Percentiles rank a stretch among this genome's conserved stretches.
These are phyloP conservation scores for Lepidurus couesii DNA, from an alignment of 1,140 invertebrate species.

Conservation along the genomic window DNA sequence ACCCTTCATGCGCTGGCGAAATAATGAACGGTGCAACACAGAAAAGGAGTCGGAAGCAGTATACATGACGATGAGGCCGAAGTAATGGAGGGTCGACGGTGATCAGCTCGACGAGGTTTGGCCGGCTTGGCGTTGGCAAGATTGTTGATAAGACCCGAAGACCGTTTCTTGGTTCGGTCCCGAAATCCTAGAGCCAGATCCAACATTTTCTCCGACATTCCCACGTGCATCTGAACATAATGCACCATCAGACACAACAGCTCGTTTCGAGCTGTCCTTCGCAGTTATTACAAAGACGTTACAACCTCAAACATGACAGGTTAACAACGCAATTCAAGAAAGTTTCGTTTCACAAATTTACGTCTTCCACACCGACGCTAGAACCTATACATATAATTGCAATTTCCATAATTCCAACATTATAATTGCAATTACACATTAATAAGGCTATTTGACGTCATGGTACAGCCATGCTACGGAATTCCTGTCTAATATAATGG, in stretches of 20 bases:
- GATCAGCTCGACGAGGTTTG: constrained; percentile 36
- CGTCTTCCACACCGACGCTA: too few relatives aligned
- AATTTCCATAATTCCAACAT: too few relatives aligned
- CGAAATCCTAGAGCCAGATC: constrained; percentile 7
- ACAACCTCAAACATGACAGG: too few relatives aligned
- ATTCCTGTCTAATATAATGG: too few relatives aligned
- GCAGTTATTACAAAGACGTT: not conserved
- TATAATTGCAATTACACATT: too few relatives aligned
- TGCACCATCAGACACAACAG: not conserved
- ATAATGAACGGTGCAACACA: not conserved
- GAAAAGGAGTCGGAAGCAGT: not conserved
- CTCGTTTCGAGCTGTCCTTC: not conserved
- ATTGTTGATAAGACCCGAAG: not conserved
- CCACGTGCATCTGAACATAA: not conserved
- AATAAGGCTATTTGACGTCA: too few relatives aligned
- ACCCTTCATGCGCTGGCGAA: not conserved
- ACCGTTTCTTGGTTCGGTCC: not conserved
- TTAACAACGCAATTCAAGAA: too few relatives aligned
- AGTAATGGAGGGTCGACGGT: constrained; percentile 40
- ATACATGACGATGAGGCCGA: constrained; percentile 32
- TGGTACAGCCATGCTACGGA: too few relatives aligned
- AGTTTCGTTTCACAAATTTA: too few relatives aligned
- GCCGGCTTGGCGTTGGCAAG: not conserved
- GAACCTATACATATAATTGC: too few relatives aligned
- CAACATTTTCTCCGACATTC: constrained; percentile 5